Percentiles rank a stretch among this genome's conserved stretches.
Conservation (phyloP, 2,888 invertebrate genomes). For the Aleiodes testaceus region DNA sequence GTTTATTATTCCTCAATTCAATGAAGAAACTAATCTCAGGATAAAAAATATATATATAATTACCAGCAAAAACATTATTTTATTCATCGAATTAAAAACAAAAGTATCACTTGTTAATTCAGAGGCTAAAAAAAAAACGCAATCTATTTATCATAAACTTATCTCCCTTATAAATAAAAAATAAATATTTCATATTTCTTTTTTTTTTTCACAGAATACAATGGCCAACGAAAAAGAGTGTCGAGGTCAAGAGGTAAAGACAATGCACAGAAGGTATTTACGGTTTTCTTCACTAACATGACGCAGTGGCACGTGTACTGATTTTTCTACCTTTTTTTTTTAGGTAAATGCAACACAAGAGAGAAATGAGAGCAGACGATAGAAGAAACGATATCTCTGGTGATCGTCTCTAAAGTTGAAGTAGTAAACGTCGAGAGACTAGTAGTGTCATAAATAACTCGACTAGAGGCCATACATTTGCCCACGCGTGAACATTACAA, state of each 20-base stretch:
- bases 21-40: conserved; percentile 38
- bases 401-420: conserved; percentile 24
- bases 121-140: too few species aligned
- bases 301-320: conserved; percentile 60
- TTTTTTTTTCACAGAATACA: not conserved
- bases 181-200: not conserved
- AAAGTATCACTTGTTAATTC: too few species aligned
- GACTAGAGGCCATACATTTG: conserved; percentile 45
- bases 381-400: conserved; percentile 46
- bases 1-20: conserved; percentile 40
- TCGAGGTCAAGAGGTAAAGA: conserved; percentile 32
- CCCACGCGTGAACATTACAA: conserved; percentile 42
- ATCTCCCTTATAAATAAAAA: conserved; percentile 29
- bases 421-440: conserved; percentile 41
- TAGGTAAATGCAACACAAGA: conserved; percentile 58
- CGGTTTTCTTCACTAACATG: conserved; percentile 21
- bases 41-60: conserved; percentile 35
- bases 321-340: conserved; percentile 47
- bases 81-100: too few species aligned
- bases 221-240: conserved; percentile 11
- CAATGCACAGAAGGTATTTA: conserved; percentile 35
- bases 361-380: conserved; percentile 64
- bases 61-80: too few species aligned
- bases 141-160: too few species aligned
- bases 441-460: conserved; percentile 60